Evolutionary conservation across 2,113 vertebrate genomes (phyloP), one percentile per base, ranked within the genome.

Genomic region (Odocoileus hemionus): DNA sequence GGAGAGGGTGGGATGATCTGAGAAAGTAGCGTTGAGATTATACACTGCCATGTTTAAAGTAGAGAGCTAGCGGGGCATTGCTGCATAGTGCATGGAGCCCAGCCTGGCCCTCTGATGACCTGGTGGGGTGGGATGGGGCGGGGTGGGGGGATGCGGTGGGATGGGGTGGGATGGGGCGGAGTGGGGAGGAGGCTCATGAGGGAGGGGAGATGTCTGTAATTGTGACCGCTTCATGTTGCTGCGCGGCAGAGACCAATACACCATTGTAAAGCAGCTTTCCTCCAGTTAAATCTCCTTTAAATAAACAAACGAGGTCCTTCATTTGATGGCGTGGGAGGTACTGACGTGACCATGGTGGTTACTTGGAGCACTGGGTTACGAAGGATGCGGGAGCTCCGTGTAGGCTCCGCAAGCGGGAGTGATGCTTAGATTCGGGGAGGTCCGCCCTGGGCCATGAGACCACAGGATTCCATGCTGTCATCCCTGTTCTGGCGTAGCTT

Each of bases 391-490:
- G 64, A 80, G 28, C 14, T 45, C 30, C 43, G 0, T 12, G 9
- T 58, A 2, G 85, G 28, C 21, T 86, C 14, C 5, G 3, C 6
- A 78, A 52, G 39, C 45, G n/a, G 26, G n/a, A 45, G 21, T 36
- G 26, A 14, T 5, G 0, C 33, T 36, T 61, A 84, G 19, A 9
- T 84, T 1, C 58, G 45, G 11, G 6, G 58, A 43, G 3, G 23
- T 9, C 39, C 30, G 9, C n/a, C 82, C 76, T 9, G n/a, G 10
- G 13, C 4, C 30, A 3, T 0, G 47, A 26, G 21, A 84, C 6
- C 54, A 23, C 2, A 14, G 43, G 10, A 21, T 4, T 1, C 6
- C 0, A 0, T 21, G 13, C 8, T 30, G 1, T 61, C 58, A 2
- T 7, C 12, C 10, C 26, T 36, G 5, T 39, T 55, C 39, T 90